phyloP scores from a whole-genome alignment of 2,888 invertebrate genomes.

The Athalia circularis region DNA sequence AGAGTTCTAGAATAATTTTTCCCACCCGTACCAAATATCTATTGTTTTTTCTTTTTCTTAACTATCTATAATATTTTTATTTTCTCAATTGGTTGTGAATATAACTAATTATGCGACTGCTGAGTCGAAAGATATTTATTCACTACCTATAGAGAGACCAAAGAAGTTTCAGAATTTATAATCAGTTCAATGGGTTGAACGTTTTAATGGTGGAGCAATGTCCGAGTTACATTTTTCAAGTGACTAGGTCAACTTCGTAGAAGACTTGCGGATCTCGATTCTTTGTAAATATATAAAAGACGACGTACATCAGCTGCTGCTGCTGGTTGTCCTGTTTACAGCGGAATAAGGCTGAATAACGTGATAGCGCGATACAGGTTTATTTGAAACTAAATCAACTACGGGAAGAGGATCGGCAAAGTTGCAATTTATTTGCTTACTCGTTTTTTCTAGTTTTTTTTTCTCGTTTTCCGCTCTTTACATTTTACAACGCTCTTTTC shows the following conservation, averaged over 20 bases:
- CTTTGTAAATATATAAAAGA: not conserved
- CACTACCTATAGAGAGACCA: too few species aligned
- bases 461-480: too few species aligned
- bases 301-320: not conserved
- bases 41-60: not conserved
- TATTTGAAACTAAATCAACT: slow-evolving; percentile 9
- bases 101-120: too few species aligned
- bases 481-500: too few species aligned
- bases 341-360: slow-evolving; percentile 25
- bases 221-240: slow-evolving; percentile 16
- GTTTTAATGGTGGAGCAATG: not conserved
- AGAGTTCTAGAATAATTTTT: not conserved
- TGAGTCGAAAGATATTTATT: too few species aligned
- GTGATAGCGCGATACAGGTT: slow-evolving; percentile 34
- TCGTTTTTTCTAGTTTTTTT: not conserved
- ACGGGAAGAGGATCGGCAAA: not conserved
- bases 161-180: not conserved
- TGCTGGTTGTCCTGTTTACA: not conserved
- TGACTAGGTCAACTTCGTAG: slow-evolving; percentile 38
- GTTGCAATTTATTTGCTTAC: slow-evolving; percentile 5
- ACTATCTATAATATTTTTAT: not conserved
- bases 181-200: not conserved
- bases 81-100: not conserved
- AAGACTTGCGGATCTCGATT: slow-evolving; percentile 24
- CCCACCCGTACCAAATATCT: not conserved